Conservation (phyloP, 2,113 vertebrate species). For the Cyanoderma ruficeps region DNA sequence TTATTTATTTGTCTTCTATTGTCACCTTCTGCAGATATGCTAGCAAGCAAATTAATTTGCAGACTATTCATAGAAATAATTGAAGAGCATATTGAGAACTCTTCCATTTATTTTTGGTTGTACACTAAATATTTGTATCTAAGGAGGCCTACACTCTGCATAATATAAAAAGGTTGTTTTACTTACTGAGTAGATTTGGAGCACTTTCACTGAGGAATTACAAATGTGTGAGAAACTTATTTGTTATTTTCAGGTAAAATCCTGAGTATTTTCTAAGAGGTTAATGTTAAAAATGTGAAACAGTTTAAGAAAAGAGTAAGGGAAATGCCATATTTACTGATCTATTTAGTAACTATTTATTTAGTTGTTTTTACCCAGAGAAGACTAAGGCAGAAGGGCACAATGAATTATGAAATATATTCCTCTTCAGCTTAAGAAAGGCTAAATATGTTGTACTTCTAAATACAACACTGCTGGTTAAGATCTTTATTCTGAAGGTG, state of each 20-base stretch:
- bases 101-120: background rate
- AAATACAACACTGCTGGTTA: background rate
- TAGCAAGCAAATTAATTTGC: background rate
- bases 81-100: background rate
- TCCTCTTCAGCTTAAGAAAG: background rate
- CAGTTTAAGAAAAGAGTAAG: background rate
- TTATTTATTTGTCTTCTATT: background rate
- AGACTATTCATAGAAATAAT: background rate
- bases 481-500: background rate
- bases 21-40: background rate
- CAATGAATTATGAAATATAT: background rate
- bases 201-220: background rate
- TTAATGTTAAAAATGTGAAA: background rate
- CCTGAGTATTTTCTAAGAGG: background rate
- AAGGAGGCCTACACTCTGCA: background rate
- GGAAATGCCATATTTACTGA: background rate
- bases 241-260: background rate
- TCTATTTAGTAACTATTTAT: background rate
- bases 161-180: background rate
- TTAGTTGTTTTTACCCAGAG: background rate
- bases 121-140: background rate
- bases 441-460: background rate
- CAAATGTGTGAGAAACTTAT: background rate
- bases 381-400: background rate
- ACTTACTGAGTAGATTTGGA: background rate